These are phyloP conservation scores for Aphis gossypii DNA, from an alignment of 1,140 invertebrate species.

Conservation along the genomic window DNA sequence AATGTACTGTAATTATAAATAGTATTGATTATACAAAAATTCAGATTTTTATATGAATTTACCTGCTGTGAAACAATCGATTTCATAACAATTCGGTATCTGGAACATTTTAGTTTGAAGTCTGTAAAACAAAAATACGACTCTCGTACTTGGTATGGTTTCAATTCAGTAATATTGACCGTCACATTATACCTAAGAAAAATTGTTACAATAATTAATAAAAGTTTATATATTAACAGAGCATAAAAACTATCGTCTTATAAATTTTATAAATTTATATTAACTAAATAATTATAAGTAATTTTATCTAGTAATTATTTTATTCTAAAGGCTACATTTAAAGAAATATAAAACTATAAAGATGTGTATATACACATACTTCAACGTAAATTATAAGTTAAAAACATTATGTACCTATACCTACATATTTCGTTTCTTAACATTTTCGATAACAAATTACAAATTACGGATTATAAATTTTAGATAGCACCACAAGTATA, in stretches of 20 bases:
- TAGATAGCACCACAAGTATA: not conserved
- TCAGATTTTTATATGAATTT: not conserved
- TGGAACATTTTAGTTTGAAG: constrained; percentile 84
- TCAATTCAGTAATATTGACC: constrained; percentile 77
- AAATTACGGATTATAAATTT: not conserved
- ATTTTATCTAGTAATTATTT: not conserved
- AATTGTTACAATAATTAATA: not conserved
- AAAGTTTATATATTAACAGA: not conserved
- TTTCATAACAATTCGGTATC: constrained; percentile 80
- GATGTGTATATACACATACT: not conserved
- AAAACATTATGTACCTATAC: not conserved
- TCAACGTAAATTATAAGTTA: not conserved
- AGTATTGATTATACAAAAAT: not conserved
- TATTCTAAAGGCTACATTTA: not conserved
- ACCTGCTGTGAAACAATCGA: constrained; percentile 75
- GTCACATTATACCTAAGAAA: constrained; percentile 74
- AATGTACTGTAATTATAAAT: not conserved
- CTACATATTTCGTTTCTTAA: not conserved
- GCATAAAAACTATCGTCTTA: not conserved
- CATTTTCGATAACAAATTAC: not conserved
- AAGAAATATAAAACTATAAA: not conserved
- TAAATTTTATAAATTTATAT: not conserved
- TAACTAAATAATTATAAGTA: not conserved
- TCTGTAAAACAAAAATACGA: constrained; percentile 80
- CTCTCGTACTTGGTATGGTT: constrained; percentile 81